Base-by-base conservation (phyloP, 2,888 invertebrate genomes). In the Chalcis sispes region DNA sequence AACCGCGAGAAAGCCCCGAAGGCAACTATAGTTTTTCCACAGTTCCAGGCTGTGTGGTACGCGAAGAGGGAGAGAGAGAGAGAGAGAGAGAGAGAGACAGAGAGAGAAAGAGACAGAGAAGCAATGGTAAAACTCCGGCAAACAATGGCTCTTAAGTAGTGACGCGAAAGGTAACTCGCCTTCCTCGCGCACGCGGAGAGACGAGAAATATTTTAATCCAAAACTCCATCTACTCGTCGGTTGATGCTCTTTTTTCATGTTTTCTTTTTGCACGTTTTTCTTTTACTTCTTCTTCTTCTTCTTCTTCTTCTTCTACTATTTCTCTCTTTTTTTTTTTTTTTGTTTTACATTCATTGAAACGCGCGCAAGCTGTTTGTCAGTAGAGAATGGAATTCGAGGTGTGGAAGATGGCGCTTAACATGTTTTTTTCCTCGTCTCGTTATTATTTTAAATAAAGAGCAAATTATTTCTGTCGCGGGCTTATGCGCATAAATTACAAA, bases 151-250 rank as follows among this genome's bases (percentile, higher is more conserved):
- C 42, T 40, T 56, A 74, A 69, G 56, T 69, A 69, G 40, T 36
- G 36, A 18, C 42, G 20, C 1, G 25, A 25, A 42, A 54, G n/a
- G 54, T 2, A 36, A 36, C 36, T 36, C 36, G 5, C 4, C 36
- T 10, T 4, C 36, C 10, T 36, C 36, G 36, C n/a, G n/a, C n/a
- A 42, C 15, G 23, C 2, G 13, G 25, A 40, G 10, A 29, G 52
- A 54, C 52, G 59, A 75, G 71, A 75, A 70, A 71, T 75, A 75
- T 75, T 65, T 75, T 71, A 70, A 75, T 70, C 58, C 23, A 42
- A 75, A 65, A 71, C n/a, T 75, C 29, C 36, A 20, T 58, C 32
- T 52, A 23, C 56, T 23, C 29, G 50, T 32, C 32, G 59, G 54
- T 10, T 50, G 54, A 62, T 67, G 42, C 62, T 74, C 20, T 74